These are phyloP conservation scores for Mergus octosetaceus DNA, from an alignment of 2,797 vertebrate species.

Conservation along the genomic window DNA sequence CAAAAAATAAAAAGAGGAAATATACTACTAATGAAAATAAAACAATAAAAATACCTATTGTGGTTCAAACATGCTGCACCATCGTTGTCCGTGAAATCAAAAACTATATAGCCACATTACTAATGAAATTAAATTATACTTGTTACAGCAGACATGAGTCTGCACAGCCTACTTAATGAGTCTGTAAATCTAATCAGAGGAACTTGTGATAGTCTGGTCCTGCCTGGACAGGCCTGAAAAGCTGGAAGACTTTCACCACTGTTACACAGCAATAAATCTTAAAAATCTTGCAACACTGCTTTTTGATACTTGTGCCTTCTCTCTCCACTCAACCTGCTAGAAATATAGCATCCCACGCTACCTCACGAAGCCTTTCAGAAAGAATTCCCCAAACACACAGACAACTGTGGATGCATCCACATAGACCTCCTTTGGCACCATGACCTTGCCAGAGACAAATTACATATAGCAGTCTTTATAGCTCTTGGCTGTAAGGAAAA, in stretches of 20 bases:
- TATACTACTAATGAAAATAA: constrained; percentile 35
- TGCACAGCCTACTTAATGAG: constrained; percentile 31
- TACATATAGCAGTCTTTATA: background rate
- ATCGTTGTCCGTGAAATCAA: background rate
- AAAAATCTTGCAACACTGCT: background rate
- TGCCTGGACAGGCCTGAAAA: background rate
- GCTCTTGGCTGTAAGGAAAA: background rate
- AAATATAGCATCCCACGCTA: background rate
- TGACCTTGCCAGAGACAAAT: background rate
- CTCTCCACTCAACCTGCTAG: background rate
- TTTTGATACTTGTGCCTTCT: background rate
- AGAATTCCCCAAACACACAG: background rate
- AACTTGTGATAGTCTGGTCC: background rate
- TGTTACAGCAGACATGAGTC: constrained; percentile 10
- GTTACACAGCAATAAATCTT: background rate
- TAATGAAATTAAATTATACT: constrained; percentile 46
- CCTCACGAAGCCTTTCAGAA: background rate
- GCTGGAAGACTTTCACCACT: background rate
- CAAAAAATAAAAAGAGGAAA: constrained; percentile 30
- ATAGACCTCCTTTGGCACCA: background rate
- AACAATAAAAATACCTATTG: constrained; percentile 33
- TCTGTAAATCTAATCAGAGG: constrained; percentile 47
- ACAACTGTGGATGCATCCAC: background rate
- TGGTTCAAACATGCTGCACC: background rate
- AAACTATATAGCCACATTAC: constrained; percentile 3